A percentile compares a stretch with the other conserved stretches of the same genome.
Conservation (phyloP, 2,797 vertebrate species). For the Thamnophis elegans region DNA sequence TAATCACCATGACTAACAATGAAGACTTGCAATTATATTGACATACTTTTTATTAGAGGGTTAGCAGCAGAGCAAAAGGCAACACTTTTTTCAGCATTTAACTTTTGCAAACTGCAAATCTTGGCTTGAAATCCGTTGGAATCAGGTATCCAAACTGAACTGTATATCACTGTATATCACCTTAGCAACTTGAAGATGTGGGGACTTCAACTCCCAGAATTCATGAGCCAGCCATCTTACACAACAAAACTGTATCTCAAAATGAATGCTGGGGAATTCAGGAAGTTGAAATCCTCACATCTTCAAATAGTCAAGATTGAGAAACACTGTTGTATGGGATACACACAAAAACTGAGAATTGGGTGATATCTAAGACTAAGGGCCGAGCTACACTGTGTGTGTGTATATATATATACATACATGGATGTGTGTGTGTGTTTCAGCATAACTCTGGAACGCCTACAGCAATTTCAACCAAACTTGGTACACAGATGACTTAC, state of each 20-base stretch:
- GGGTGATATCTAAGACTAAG: background rate
- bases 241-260: too few relatives aligned
- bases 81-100: background rate
- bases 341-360: background rate
- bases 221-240: too few relatives aligned
- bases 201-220: background rate
- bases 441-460: too few relatives aligned
- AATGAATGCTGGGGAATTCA: background rate
- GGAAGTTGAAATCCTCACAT: background rate
- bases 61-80: background rate
- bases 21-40: background rate
- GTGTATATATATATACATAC: too few relatives aligned
- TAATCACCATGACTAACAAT: background rate
- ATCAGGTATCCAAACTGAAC: background rate
- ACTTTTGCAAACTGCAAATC: background rate
- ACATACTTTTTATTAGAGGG: background rate
- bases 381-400: background rate
- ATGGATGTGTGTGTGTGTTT: too few relatives aligned
- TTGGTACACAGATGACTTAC: too few relatives aligned
- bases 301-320: background rate
- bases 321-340: background rate
- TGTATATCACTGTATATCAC: background rate
- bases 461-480: too few relatives aligned
- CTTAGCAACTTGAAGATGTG: background rate
- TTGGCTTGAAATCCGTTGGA: background rate